A percentile compares a stretch with the other conserved stretches of the same genome.
These are phyloP conservation scores for Helicolenus hilgendorfi DNA, from an alignment of 2,797 vertebrate genomes.

Conservation along the genomic window DNA sequence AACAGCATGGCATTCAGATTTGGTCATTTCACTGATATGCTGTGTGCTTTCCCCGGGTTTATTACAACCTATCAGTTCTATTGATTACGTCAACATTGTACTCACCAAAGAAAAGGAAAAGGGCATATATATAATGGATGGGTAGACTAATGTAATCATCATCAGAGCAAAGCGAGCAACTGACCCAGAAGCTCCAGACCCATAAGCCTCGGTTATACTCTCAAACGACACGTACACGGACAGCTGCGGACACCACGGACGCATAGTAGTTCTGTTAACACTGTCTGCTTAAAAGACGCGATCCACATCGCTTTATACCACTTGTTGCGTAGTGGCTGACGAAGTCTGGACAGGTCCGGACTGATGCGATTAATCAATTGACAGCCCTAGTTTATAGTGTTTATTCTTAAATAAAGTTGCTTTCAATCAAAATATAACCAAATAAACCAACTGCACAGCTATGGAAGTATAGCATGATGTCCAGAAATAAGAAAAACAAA, in stretches of 20 bases:
- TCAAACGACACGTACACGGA: not conserved
- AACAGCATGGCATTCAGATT: not conserved
- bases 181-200: not conserved
- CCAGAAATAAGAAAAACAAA: not conserved
- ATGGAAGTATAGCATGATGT: not conserved
- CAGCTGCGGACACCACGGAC: not conserved
- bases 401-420: not conserved
- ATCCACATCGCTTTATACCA: too few relatives aligned
- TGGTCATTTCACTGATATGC: not conserved
- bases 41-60: not conserved
- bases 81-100: not conserved
- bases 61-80: not conserved
- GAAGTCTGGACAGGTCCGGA: too few relatives aligned
- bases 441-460: not conserved
- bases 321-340: too few relatives aligned
- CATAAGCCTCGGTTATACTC: not conserved
- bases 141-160: not conserved
- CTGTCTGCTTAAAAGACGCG: not conserved
- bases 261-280: not conserved
- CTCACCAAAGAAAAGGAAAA: not conserved
- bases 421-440: not conserved
- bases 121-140: not conserved
- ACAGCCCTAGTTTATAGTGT: too few relatives aligned
- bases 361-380: too few relatives aligned
- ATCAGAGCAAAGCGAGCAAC: not conserved